These are phyloP conservation scores for Glaucopsyche alexis DNA, from an alignment of 2,888 invertebrate genomes.

Conservation along the genomic window DNA sequence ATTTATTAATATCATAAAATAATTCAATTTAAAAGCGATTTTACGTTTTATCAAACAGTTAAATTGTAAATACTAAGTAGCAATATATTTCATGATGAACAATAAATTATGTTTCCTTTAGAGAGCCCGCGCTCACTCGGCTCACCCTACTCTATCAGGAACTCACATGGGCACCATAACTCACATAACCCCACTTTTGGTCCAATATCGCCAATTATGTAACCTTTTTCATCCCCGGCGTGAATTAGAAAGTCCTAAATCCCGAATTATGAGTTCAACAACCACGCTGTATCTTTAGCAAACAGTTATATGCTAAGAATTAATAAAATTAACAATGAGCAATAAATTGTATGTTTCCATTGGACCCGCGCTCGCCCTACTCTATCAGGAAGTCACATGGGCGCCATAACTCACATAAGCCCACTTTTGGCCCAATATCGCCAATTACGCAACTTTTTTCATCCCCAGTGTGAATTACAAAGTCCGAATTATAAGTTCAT, in stretches of 20 bases:
- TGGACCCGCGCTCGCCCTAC: constrained; percentile 34
- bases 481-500: constrained; percentile 54
- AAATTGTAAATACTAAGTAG: too few relatives aligned
- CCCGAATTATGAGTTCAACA: constrained; percentile 58
- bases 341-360: neutral
- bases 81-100: neutral
- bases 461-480: constrained; percentile 53
- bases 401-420: constrained; percentile 29
- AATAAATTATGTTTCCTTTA: neutral
- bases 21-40: too few relatives aligned
- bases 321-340: neutral
- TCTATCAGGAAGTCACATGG: constrained; percentile 32
- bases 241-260: constrained; percentile 52
- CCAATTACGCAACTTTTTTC: constrained; percentile 63
- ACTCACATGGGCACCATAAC: constrained; percentile 10
- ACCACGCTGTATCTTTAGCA: constrained; percentile 52
- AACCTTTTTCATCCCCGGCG: constrained; percentile 53
- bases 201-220: constrained; percentile 68
- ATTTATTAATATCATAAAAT: too few relatives aligned
- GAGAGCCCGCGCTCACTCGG: constrained; percentile 23
- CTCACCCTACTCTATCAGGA: constrained; percentile 36
- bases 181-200: constrained; percentile 41
- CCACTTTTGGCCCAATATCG: constrained; percentile 59
- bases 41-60: too few relatives aligned
- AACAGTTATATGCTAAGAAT: neutral